Conservation (phyloP, 30 jellyfish, hydroid and myxozoan species). For the Cassiopea xamachana region DNA sequence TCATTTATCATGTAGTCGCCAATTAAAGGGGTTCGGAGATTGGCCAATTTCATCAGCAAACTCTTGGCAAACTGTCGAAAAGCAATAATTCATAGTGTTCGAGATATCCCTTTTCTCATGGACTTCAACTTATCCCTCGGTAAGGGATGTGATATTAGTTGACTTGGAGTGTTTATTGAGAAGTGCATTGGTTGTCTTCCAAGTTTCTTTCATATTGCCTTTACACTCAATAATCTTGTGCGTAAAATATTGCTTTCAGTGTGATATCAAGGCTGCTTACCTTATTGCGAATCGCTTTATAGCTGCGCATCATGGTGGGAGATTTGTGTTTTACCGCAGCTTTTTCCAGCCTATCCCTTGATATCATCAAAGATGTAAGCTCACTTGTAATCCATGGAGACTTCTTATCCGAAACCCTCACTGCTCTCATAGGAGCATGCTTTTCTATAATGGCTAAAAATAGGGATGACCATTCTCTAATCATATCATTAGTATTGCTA, state of each 20-base stretch:
- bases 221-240: neutral
- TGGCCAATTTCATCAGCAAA: neutral
- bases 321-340: slow-evolving; percentile 5
- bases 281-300: neutral
- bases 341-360: slow-evolving; percentile 25
- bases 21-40: neutral
- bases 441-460: slow-evolving; percentile 10
- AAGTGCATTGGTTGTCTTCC: neutral
- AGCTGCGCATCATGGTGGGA: slow-evolving; percentile 17
- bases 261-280: neutral
- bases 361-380: neutral
- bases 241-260: neutral
- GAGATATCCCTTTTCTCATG: neutral
- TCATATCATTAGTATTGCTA: neutral
- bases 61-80: neutral
- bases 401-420: slow-evolving; percentile 35
- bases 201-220: neutral
- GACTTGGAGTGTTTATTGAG: neutral
- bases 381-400: slow-evolving; percentile 21
- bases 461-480: slow-evolving; percentile 11
- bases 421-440: slow-evolving; percentile 34
- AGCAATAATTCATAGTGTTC: neutral
- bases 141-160: neutral
- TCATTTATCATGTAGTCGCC: neutral
- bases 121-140: neutral